phyloP scores from a whole-genome alignment of 2,888 invertebrate species.

The Cantharis nigra region DNA sequence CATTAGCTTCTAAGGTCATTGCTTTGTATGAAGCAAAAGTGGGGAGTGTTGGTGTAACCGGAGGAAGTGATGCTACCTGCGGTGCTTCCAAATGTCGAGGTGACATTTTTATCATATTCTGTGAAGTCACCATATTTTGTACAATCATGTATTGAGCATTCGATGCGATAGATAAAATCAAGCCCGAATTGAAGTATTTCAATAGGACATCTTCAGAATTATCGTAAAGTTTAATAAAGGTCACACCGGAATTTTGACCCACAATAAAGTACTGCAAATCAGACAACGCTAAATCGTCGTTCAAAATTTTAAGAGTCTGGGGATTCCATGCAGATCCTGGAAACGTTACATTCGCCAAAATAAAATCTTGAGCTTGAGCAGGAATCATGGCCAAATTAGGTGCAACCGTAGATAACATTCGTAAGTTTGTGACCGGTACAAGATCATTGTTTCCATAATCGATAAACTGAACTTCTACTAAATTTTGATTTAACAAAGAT shows the following conservation, averaged over 20 bases:
- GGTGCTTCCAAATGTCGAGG: constrained; percentile 32
- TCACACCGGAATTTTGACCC: constrained; percentile 51
- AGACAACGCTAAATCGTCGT: constrained; percentile 52
- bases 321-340: constrained; percentile 62
- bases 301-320: constrained; percentile 52
- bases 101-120: constrained; percentile 25
- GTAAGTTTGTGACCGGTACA: constrained; percentile 63
- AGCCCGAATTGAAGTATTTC: constrained; percentile 56
- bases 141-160: constrained; percentile 55
- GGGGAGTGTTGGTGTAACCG: constrained; percentile 54
- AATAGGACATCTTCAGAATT: constrained; percentile 58
- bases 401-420: constrained; percentile 62
- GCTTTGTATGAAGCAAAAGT: constrained; percentile 61
- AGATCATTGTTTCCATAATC: constrained; percentile 70
- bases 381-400: constrained; percentile 54
- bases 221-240: constrained; percentile 57
- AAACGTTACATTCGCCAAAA: constrained; percentile 62
- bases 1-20: constrained; percentile 59
- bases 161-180: constrained; percentile 54
- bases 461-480: constrained; percentile 69
- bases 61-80: constrained; percentile 44
- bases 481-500: constrained; percentile 57
- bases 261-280: constrained; percentile 55
- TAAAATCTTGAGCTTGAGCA: constrained; percentile 65
- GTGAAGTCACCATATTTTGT: constrained; percentile 17